Conservation (phyloP, 1,140 invertebrate species). For the Linepithema humile region DNA sequence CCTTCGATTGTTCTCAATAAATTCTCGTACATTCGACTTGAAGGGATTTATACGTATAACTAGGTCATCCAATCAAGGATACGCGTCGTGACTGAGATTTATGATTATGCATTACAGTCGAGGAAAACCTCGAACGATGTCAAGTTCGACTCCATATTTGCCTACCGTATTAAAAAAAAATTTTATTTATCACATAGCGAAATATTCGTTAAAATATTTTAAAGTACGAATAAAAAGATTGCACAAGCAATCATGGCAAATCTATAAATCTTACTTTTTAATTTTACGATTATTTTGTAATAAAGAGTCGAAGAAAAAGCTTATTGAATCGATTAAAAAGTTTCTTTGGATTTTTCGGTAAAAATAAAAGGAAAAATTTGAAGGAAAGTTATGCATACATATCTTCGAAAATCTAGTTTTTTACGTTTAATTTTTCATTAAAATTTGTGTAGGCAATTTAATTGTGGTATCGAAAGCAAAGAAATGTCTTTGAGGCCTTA, state of each 20-base stretch:
- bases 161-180: neutral
- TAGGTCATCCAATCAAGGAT: slow-evolving; percentile 72
- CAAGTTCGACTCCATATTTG: slow-evolving; percentile 61
- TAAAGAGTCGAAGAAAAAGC: neutral
- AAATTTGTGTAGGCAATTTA: neutral
- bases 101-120: slow-evolving; percentile 42
- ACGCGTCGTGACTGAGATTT: slow-evolving; percentile 63
- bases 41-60: slow-evolving; percentile 64
- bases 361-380: too few species aligned
- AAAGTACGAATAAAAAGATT: neutral
- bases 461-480: neutral
- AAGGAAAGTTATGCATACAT: too few species aligned
- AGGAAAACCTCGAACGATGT: slow-evolving; percentile 69
- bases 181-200: neutral
- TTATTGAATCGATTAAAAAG: too few species aligned
- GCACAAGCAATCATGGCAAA: neutral
- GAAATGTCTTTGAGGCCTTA: neutral
- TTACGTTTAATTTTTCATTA: neutral
- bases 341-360: too few species aligned
- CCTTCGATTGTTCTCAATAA: slow-evolving; percentile 55
- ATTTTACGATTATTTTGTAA: neutral
- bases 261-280: too few species aligned
- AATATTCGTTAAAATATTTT: neutral
- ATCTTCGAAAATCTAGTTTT: neutral
- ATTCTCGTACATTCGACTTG: slow-evolving; percentile 52